Evolutionary conservation across 2,797 vertebrate genomes (phyloP), one percentile per base, ranked within the genome.

Genomic region (Botia kubotai): DNA sequence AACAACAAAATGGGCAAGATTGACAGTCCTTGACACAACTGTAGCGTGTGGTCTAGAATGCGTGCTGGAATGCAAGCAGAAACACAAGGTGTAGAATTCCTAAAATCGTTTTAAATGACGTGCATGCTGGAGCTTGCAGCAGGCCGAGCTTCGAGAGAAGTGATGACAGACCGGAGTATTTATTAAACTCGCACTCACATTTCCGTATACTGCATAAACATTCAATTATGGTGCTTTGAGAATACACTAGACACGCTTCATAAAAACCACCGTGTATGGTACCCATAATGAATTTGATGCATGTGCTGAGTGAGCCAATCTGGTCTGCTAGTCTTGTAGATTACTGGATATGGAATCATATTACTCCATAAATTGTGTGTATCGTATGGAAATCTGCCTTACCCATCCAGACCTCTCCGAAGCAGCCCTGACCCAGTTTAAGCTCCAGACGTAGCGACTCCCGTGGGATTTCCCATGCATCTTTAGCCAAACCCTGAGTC

Each of bases 371-470:
- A 10, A 26, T 55, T 7, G 33, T 68, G n/a, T 29, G 26, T 16
- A 11, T 17, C 29, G 3, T 21, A 46, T 14, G 68, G 5, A 29
- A 16, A n/a, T 78, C 17, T 71, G 21, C 57, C 97, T 97, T 95
- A 99, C 98, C 98, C 96, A 97, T 98, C 98, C 98, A 99, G 21
- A 99, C 98, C 94, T 99, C 97, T 85, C 97, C 98, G 77, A 99
- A 99, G 90, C 97, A 99, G 88, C 98, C 98, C 92, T 99, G 98
- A 80, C 98, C 98, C 87, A 99, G 91, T 90, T 98, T 98, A 86
- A 99, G 93, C 86, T 99, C 97, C 87, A 99, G 93, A 79, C 96
- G 92, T 53, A 99, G 93, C 33, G 97, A 99, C 65, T 99, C 97
- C 80, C 97, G 93, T 48, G 97, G 97, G 83, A 99, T 99, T 91